Percentiles rank a stretch among this genome's conserved stretches.
phyloP scores from a whole-genome alignment of 2,888 invertebrate genomes.

The Drosophila maculinotata region DNA sequence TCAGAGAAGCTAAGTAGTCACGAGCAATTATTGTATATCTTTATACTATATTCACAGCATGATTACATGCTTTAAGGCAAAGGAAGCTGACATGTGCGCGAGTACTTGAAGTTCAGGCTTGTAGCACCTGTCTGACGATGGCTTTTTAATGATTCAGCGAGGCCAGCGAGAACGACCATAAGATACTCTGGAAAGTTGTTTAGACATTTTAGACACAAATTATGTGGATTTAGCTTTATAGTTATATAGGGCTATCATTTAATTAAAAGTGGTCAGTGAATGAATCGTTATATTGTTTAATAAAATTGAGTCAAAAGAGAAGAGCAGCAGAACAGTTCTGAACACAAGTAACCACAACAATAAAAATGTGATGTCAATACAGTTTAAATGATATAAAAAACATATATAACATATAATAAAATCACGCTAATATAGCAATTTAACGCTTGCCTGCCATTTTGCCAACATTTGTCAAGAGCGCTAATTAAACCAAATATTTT shows the following conservation, averaged over 20 bases:
- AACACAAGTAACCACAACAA: background rate
- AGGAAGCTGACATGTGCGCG: conserved; percentile 8
- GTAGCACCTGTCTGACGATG: background rate
- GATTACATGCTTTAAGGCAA: conserved; percentile 17
- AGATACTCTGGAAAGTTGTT: conserved; percentile 15
- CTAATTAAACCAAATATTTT: conserved; percentile 57
- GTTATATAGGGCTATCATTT: too few relatives aligned
- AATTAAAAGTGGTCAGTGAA: too few relatives aligned
- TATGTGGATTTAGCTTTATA: too few relatives aligned
- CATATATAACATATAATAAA: conserved; percentile 5
- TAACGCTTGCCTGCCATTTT: conserved; percentile 48
- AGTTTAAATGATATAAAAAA: conserved; percentile 11
- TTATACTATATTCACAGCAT: conserved; percentile 6
- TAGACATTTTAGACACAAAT: too few relatives aligned
- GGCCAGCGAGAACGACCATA: background rate
- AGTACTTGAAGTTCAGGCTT: conserved; percentile 2
- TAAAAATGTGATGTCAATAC: conserved; percentile 13
- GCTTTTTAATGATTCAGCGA: background rate
- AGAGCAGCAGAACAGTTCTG: background rate
- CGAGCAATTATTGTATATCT: conserved; percentile 19
- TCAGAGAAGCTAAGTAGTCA: conserved; percentile 15
- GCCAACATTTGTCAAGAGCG: conserved; percentile 42
- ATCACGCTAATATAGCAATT: conserved; percentile 28
- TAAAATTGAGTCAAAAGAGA: background rate
- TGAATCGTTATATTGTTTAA: too few relatives aligned